Evolutionary conservation across 2,797 vertebrate species (phyloP).

Genomic region (Emys orbicularis): DNA sequence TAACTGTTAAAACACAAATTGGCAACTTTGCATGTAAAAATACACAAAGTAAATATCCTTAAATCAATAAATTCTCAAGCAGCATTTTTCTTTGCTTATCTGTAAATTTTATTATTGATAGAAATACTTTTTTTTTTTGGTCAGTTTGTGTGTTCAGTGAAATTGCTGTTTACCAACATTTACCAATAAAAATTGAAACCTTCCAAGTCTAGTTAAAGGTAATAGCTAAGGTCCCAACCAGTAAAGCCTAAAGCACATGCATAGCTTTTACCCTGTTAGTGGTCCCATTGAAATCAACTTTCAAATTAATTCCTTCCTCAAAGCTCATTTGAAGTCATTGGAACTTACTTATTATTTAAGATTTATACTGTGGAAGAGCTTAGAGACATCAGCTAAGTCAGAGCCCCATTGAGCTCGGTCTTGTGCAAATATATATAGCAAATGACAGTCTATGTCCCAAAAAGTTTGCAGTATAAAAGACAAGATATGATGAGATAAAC

Average conservation of each 20-base stretch:
- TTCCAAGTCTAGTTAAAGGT: not conserved
- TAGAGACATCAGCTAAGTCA: not conserved
- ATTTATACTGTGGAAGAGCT: not conserved
- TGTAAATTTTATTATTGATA: not conserved
- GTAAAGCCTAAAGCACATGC: not conserved
- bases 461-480: not conserved
- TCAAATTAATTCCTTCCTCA: not conserved
- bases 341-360: not conserved
- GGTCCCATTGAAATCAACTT: accelerated
- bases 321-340: not conserved
- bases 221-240: not conserved
- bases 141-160: not conserved
- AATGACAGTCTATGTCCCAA: not conserved
- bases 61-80: not conserved
- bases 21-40: not conserved
- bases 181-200: not conserved
- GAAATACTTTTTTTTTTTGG: not conserved
- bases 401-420: not conserved
- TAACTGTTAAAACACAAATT: not conserved
- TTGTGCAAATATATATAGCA: not conserved
- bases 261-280: not conserved
- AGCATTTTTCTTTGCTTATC: not conserved
- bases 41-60: not conserved
- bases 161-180: not conserved
- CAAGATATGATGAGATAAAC: not conserved